Evolutionary conservation across 2,888 invertebrate genomes (phyloP), one percentile per base, ranked within the genome.

Genomic region (Ischnus inquisitorius): DNA sequence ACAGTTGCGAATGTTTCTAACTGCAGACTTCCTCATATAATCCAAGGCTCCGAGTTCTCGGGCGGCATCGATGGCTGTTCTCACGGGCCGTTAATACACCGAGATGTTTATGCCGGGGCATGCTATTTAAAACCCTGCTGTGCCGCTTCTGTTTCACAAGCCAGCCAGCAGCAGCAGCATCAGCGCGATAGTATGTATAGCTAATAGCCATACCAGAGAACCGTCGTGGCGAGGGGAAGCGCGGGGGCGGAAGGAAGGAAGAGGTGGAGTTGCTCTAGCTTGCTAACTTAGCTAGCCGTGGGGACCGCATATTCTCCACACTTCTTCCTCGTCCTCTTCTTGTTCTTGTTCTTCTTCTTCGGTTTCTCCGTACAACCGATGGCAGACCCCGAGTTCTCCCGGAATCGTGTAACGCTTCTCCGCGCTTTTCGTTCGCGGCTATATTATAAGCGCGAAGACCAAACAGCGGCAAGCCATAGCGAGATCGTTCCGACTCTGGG

Each of bases 21-120:
- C 34, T 34, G 34, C 34, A 34, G 5, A 34, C 34, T 34, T 34
- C 34, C 34, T 3, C 34, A 34, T 8, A 34, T 8, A 34, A 34
- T 34, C 34, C 8, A 34, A 34, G 8, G 34, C 34, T 3, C 6
- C 34, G 34, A 4, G 34, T 34, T 34, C 8, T 4, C 34, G 34
- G 4, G 34, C 34, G 34, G 34, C 34, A 34, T 34, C 34, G 78
- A 77, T 68, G 65, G 76, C 87, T 86, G 90, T 90, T 91, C 91
- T 91, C 91, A 90, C 90, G 90, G 89, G 84, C 88, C 88, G 89
- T 88, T 89, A 89, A 90, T 88, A 89, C 82, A 67, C 76, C 86
- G 87, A 86, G 87, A 86, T 89, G 88, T 90, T 90, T 89, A 89
- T 87, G 84, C 81, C 85, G 78, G 82, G 75, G 65, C 85, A 81